Percentiles rank a stretch among this genome's conserved stretches.
Conservation (phyloP, 2,888 invertebrate species). For the Toxonevra muliebris region DNA sequence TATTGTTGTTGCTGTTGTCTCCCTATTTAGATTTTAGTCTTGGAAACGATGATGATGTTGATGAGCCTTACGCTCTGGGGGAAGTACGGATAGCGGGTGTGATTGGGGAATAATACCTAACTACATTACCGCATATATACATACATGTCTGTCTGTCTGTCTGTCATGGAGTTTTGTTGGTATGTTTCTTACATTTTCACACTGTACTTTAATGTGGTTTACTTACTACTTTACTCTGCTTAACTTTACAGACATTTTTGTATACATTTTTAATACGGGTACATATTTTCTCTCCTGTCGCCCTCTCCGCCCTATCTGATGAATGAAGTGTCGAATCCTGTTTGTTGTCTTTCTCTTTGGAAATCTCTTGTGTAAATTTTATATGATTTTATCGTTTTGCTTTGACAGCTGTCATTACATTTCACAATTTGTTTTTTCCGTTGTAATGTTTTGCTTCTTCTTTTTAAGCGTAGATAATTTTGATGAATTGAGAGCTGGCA, state of each 20-base stretch:
- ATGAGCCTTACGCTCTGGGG: too few relatives aligned
- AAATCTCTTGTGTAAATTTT: background rate
- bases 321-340: slow-evolving; percentile 23
- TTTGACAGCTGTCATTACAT: slow-evolving; percentile 31
- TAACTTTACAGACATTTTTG: background rate
- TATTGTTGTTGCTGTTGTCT: slow-evolving; percentile 1
- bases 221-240: background rate
- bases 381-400: slow-evolving; percentile 26
- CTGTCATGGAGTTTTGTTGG: too few relatives aligned
- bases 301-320: background rate
- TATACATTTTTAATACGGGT: background rate
- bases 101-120: too few relatives aligned
- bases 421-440: background rate
- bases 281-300: too few relatives aligned
- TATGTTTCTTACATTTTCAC: too few relatives aligned
- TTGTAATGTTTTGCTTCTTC: too few relatives aligned
- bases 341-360: slow-evolving; percentile 2
- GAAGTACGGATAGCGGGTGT: too few relatives aligned
- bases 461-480: background rate
- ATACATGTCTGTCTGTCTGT: too few relatives aligned
- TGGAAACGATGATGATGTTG: background rate
- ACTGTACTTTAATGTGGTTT: background rate
- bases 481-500: too few relatives aligned
- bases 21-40: slow-evolving; percentile 1
- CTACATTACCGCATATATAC: too few relatives aligned